phyloP scores from a whole-genome alignment of 2,113 vertebrate species.

The Ifrita kowaldi region DNA sequence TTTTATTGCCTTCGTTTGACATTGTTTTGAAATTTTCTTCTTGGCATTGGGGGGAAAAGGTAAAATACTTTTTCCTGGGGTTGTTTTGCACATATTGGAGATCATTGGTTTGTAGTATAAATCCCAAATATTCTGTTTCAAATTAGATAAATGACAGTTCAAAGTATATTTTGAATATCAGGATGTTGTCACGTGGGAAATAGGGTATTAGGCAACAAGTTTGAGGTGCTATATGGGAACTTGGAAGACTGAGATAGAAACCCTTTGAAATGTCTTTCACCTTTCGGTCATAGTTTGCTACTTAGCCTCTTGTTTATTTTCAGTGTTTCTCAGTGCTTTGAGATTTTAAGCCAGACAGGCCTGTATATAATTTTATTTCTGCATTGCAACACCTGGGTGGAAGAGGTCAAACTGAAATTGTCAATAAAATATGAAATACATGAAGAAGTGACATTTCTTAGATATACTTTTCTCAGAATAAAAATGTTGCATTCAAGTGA shows the following conservation, averaged over 20 bases:
- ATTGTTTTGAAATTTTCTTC: background rate
- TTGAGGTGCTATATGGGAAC: background rate
- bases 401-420: background rate
- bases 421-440: background rate
- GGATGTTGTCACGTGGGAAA: background rate
- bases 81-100: background rate
- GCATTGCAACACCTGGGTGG: background rate
- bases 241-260: background rate
- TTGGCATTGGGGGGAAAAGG: fast-evolving
- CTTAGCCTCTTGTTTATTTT: background rate
- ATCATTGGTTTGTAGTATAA: background rate
- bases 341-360: background rate
- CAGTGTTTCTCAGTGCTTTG: background rate
- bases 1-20: background rate
- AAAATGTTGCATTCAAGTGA: background rate
- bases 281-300: background rate
- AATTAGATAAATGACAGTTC: background rate
- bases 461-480: background rate
- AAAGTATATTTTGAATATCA: background rate
- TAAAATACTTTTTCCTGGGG: background rate
- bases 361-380: background rate
- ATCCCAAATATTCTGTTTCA: background rate
- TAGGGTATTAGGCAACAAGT: background rate
- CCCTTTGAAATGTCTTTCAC: background rate
- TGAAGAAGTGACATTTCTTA: background rate